Evolutionary conservation across 2,888 invertebrate species (phyloP).

Genomic region (Imbricaverruca yamaguchii): DNA sequence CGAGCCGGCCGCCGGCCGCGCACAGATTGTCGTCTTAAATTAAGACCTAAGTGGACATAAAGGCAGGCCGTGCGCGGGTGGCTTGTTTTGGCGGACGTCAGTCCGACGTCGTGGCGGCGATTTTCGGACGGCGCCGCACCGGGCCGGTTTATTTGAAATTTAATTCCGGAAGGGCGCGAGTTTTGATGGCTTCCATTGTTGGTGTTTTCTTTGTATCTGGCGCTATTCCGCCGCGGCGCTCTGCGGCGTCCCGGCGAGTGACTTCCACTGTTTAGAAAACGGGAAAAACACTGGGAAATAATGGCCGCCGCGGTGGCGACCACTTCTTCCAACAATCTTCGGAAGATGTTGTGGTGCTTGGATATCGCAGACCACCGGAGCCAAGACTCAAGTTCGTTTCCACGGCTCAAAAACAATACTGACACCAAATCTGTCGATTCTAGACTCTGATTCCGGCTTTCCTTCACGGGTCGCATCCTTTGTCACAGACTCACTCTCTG

Average conservation of each 20-base stretch:
- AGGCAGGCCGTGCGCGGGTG: neutral
- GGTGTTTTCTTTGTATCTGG: constrained; percentile 14
- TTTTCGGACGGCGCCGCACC: neutral
- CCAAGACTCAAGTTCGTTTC: no score
- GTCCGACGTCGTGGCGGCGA: neutral
- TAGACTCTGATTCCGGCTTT: no score
- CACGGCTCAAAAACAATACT: no score
- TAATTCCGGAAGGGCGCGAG: neutral
- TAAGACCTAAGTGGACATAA: neutral
- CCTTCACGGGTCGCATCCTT: no score
- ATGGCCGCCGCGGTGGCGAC: no score
- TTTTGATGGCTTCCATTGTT: constrained; percentile 14
- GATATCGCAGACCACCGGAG: no score
- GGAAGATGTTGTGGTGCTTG: no score
- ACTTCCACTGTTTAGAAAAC: constrained; percentile 3
- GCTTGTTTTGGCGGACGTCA: neutral
- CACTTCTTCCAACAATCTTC: no score
- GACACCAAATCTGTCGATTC: no score
- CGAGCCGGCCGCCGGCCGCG: neutral
- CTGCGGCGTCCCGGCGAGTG: neutral
- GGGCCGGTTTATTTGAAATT: neutral
- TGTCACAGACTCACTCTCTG: no score
- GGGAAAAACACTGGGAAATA: neutral
- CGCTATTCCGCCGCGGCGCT: neutral
- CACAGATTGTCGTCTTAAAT: constrained; percentile 4